Percentiles rank a stretch among this genome's conserved stretches.
Evolutionary conservation across 2,888 invertebrate genomes (phyloP).

Genomic region (Punctoribates punctum): DNA sequence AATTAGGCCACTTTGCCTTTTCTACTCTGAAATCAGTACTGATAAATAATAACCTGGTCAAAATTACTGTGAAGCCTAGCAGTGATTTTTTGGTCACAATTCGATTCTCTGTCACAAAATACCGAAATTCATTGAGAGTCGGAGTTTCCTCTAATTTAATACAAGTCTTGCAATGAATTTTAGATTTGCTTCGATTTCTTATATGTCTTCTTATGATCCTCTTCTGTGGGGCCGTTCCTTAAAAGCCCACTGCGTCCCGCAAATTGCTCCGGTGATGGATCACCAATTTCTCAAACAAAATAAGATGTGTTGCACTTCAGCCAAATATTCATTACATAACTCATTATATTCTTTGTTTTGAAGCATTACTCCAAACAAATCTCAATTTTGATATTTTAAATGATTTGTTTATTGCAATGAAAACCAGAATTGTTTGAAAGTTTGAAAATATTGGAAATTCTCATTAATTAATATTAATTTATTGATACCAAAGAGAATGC

Average conservation of each 20-base stretch:
- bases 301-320: not conserved
- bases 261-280: conserved; percentile 23
- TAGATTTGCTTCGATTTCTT: not conserved
- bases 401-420: too few relatives aligned
- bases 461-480: too few relatives aligned
- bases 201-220: too few relatives aligned
- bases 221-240: conserved; percentile 16
- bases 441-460: too few relatives aligned
- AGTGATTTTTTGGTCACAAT: not conserved
- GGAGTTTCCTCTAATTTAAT: not conserved
- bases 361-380: too few relatives aligned
- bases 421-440: too few relatives aligned
- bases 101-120: not conserved
- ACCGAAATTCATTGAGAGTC: not conserved
- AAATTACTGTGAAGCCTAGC: not conserved
- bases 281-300: conserved; percentile 9
- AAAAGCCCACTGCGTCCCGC: conserved; percentile 24
- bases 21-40: not conserved
- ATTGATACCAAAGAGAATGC: too few relatives aligned
- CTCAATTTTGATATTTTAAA: too few relatives aligned
- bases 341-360: too few relatives aligned
- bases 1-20: conserved; percentile 10
- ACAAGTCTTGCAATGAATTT: not conserved
- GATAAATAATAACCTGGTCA: conserved; percentile 2
- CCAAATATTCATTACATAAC: too few relatives aligned